Base-by-base conservation (phyloP, 2,888 invertebrate species). In the Acleris sparsana region DNA sequence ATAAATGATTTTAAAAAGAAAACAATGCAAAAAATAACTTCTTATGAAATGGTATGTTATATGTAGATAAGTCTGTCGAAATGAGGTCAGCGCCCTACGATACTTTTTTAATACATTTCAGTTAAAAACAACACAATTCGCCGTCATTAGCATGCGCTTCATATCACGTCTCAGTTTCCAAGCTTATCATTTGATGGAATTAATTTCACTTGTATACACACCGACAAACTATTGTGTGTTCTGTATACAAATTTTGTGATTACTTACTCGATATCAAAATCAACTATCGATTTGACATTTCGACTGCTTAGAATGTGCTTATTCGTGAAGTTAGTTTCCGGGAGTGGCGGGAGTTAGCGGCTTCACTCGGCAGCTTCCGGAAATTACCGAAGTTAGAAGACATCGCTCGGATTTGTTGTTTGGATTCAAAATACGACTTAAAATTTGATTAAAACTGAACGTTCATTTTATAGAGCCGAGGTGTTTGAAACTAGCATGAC, bases 291-390 rank as follows among this genome's bases (percentile, higher is more conserved):
- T 56, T 49, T 49, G n/a, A 51, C 43, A 43, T 56, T 44, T 49
- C 25, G 39, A 56, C 18, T 51, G 43, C 18, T 56, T 43, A 51
- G 56, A 51, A 17, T 3, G 43, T 16, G 29, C 51, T 51, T 49
- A 48, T 58, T 59, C 58, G 18, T 9, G 56, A 29, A 48, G 48
- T 59, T 59, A 20, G 58, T 58, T 46, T 58, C 58, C 33, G 17
- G 17, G 18, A 18, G 11, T 17, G 48, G 29, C 20, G n/a, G 46
- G 46, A 57, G 46, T 57, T 57, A 48, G 57, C 7, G 58, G 29
- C 58, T 18, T 18, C 11, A 20, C 29, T 49, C 33, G 49, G 49
- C 7, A 33, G 49, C 29, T 59, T 18, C 49, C 18, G 25, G 49
- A 33, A 49, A 33, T 20, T 48, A 11, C 49, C 18, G 49, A 49